These are phyloP conservation scores for Hypomecis atomaria DNA, from an alignment of 2,888 invertebrate genomes.

Conservation along the genomic window DNA sequence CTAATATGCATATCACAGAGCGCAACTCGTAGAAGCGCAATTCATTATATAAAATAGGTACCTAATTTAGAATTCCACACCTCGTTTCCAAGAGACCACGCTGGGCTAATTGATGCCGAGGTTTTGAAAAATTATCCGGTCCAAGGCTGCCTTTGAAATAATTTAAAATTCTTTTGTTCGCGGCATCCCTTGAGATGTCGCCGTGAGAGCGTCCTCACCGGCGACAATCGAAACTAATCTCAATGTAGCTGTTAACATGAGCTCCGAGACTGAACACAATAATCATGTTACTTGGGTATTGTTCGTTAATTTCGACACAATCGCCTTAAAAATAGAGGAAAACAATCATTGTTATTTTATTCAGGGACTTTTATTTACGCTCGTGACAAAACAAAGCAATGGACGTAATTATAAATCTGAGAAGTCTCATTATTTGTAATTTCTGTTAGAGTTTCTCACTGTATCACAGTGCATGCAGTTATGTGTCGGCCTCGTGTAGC, in stretches of 20 bases:
- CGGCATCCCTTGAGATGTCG: constrained; percentile 33
- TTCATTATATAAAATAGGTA: constrained; percentile 8
- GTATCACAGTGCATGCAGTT: constrained; percentile 1
- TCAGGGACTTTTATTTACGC: background rate
- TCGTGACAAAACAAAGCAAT: background rate
- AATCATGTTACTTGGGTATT: constrained; percentile 3
- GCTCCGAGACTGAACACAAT: constrained; percentile 12
- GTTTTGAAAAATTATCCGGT: constrained; percentile 33
- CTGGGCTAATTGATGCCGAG: constrained; percentile 30
- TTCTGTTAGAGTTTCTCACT: background rate
- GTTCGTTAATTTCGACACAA: constrained; percentile 17
- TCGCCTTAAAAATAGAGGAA: constrained; percentile 1
- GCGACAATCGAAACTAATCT: constrained; percentile 20
- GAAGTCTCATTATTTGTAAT: background rate
- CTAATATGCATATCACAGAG: constrained; percentile 17
- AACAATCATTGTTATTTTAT: constrained; percentile 11
- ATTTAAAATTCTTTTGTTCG: constrained; percentile 41
- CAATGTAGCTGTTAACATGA: constrained; percentile 11
- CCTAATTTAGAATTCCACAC: constrained; percentile 19
- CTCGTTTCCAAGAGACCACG: constrained; percentile 18
- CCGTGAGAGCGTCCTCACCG: constrained; percentile 30
- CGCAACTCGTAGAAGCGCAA: constrained; percentile 5
- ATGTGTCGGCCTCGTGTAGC: constrained; percentile 12
- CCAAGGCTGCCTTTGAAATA: constrained; percentile 34
- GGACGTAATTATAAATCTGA: background rate